A percentile compares a stretch with the other conserved stretches of the same genome.
These are phyloP conservation scores for Drosophila ogumai DNA, from an alignment of 1,140 invertebrate species.

Conservation along the genomic window DNA sequence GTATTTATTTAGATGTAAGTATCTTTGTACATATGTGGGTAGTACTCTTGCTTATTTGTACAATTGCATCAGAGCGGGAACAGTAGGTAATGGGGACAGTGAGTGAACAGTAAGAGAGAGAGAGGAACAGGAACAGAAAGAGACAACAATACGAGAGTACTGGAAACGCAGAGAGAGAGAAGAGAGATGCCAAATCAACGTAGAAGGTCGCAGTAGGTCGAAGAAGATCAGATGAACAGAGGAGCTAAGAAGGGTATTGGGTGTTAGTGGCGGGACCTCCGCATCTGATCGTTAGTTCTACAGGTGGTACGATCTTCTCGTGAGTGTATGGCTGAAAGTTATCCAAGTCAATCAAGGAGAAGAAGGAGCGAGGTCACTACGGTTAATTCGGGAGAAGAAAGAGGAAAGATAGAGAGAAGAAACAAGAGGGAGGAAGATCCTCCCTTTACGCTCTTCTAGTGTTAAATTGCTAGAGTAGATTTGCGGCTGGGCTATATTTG, in stretches of 20 bases:
- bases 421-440: background rate
- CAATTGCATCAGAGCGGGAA: constrained; percentile 68
- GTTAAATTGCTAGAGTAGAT: constrained; percentile 10
- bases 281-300: constrained; percentile 21
- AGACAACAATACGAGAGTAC: constrained; percentile 65
- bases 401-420: constrained; percentile 12
- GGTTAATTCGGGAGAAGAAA: constrained; percentile 35
- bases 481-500: constrained; percentile 4
- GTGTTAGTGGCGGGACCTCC: constrained; percentile 23
- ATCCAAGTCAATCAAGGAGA: constrained; percentile 25
- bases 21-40: constrained; percentile 53
- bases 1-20: constrained; percentile 33
- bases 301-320: constrained; percentile 4
- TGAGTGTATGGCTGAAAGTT: constrained; percentile 16
- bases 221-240: constrained; percentile 35
- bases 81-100: constrained; percentile 50
- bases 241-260: constrained; percentile 19
- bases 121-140: constrained; percentile 40
- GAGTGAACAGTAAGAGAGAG: constrained; percentile 16
- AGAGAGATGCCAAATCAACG: constrained; percentile 42
- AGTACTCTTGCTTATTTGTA: constrained; percentile 51
- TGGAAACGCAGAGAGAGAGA: constrained; percentile 39
- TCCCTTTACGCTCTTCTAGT: constrained; percentile 2
- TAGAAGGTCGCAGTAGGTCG: constrained; percentile 11
- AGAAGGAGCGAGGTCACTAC: constrained; percentile 27